Evolutionary conservation across 2,797 vertebrate species (phyloP).

Genomic region (Chanos chanos): DNA sequence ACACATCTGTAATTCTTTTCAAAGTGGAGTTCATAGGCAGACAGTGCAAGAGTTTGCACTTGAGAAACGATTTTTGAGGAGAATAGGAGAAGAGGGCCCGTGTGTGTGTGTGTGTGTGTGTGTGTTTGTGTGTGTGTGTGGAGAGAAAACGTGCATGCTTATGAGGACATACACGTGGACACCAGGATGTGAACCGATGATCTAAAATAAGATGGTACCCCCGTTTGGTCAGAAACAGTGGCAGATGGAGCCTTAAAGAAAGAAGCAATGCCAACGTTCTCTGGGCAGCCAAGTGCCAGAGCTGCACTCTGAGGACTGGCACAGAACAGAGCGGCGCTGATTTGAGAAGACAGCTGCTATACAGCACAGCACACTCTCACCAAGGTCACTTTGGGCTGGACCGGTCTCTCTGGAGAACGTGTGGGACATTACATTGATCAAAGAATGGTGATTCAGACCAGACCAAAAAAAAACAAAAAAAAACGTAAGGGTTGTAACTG

Average conservation of each 20-base stretch:
- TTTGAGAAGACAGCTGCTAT: conserved; percentile 78
- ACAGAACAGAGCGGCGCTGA: conserved; percentile 64
- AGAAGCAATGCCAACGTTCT: conserved; percentile 76
- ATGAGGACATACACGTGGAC: conserved; percentile 54
- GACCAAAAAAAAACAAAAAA: too few relatives aligned
- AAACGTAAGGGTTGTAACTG: not conserved
- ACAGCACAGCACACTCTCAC: conserved; percentile 60
- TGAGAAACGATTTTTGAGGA: too few relatives aligned
- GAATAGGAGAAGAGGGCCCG: too few relatives aligned
- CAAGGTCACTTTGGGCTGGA: conserved; percentile 71
- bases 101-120: too few relatives aligned
- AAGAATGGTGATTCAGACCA: conserved; percentile 26
- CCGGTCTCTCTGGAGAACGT: conserved; percentile 33
- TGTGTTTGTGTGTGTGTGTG: conserved; percentile 65
- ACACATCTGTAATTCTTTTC: too few relatives aligned
- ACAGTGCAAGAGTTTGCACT: too few relatives aligned
- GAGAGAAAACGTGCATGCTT: conserved; percentile 59
- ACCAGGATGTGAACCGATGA: conserved; percentile 63
- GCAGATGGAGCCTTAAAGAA: conserved; percentile 82
- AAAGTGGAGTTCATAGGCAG: too few relatives aligned
- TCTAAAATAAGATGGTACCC: conserved; percentile 80
- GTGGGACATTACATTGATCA: conserved; percentile 43
- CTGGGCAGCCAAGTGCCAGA: conserved; percentile 74
- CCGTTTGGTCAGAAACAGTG: conserved; percentile 74
- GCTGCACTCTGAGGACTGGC: conserved; percentile 65